Percentiles rank a stretch among this genome's conserved stretches.
phyloP scores from a whole-genome alignment of 2,797 vertebrate genomes.

The Malacoctenus gilli region DNA sequence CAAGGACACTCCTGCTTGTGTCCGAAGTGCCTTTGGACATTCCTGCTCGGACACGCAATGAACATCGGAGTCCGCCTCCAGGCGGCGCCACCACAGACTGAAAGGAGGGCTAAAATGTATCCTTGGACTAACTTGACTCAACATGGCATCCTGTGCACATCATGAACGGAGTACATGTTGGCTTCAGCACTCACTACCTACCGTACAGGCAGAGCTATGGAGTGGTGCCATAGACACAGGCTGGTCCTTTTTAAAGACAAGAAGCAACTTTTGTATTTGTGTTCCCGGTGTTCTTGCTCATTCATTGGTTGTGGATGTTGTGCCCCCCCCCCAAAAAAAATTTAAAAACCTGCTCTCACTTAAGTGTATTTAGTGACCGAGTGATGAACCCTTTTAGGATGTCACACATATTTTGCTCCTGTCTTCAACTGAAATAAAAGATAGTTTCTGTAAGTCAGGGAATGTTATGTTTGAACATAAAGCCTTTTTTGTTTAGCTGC shows the following conservation, averaged over 20 bases:
- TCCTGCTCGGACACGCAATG: slow-evolving; percentile 46
- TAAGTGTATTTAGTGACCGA: slow-evolving; percentile 37
- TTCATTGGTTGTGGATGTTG: slow-evolving; percentile 56
- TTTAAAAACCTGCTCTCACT: slow-evolving; percentile 28
- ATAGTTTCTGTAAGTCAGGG: slow-evolving; percentile 48
- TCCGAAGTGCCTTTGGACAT: slow-evolving; percentile 72
- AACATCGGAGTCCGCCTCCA: slow-evolving; percentile 19
- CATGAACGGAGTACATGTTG: slow-evolving; percentile 27
- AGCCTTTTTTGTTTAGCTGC: slow-evolving; percentile 33
- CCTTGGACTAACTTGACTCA: slow-evolving; percentile 45
- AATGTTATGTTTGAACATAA: slow-evolving; percentile 38
- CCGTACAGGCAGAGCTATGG: slow-evolving; percentile 44
- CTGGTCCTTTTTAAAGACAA: slow-evolving; percentile 48
- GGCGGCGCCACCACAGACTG: slow-evolving; percentile 25
- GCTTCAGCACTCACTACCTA: slow-evolving; percentile 39
- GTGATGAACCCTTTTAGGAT: slow-evolving; percentile 38
- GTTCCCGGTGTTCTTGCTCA: slow-evolving; percentile 21
- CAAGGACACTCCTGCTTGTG: slow-evolving; percentile 44
- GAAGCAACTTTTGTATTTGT: slow-evolving; percentile 22
- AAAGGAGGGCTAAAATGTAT: slow-evolving; percentile 44
- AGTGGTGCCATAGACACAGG: slow-evolving; percentile 59
- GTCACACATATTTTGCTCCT: slow-evolving; percentile 47
- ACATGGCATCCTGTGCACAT: slow-evolving; percentile 27
- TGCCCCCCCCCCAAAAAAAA: slow-evolving; percentile 29
- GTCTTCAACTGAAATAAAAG: slow-evolving; percentile 51